A percentile compares a stretch with the other conserved stretches of the same genome.
These are phyloP conservation scores for Paramormyrops hopkinsi DNA, from an alignment of 2,797 vertebrate species.

Conservation along the genomic window DNA sequence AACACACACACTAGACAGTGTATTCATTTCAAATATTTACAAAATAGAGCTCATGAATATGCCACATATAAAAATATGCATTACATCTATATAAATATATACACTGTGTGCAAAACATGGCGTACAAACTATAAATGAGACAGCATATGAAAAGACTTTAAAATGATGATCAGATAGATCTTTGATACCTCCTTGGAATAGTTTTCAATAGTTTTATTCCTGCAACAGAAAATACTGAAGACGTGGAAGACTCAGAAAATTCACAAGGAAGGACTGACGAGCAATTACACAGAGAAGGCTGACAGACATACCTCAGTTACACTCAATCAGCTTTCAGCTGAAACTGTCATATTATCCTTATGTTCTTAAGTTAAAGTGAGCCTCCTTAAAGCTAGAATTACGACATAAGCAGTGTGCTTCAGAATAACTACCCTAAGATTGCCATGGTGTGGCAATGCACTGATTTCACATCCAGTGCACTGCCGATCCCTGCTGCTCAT, in stretches of 20 bases:
- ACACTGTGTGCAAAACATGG: slow-evolving; percentile 99
- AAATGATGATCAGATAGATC: slow-evolving; percentile 1
- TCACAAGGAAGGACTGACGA: background rate
- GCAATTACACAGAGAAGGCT: background rate
- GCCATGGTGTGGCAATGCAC: background rate
- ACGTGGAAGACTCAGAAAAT: background rate
- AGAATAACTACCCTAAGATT: background rate
- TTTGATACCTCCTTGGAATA: background rate
- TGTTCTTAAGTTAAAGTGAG: background rate
- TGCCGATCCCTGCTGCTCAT: background rate
- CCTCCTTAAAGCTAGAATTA: slow-evolving; percentile 5
- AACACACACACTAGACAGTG: slow-evolving; percentile 69
- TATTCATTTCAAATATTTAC: slow-evolving; percentile 88
- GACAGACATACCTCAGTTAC: background rate
- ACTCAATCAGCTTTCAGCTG: background rate
- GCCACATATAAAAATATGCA: slow-evolving; percentile 95
- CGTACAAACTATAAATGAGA: slow-evolving; percentile 74
- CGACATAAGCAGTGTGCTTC: background rate
- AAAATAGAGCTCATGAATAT: slow-evolving; percentile 84
- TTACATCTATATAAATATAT: slow-evolving; percentile 85
- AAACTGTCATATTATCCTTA: slow-evolving; percentile 14
- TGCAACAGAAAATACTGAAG: slow-evolving; percentile 11
- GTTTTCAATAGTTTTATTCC: background rate
- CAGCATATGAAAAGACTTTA: slow-evolving; percentile 51
- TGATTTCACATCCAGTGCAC: background rate